These are phyloP conservation scores for Ceramica pisi DNA, from an alignment of 2,888 invertebrate genomes.

Conservation along the genomic window DNA sequence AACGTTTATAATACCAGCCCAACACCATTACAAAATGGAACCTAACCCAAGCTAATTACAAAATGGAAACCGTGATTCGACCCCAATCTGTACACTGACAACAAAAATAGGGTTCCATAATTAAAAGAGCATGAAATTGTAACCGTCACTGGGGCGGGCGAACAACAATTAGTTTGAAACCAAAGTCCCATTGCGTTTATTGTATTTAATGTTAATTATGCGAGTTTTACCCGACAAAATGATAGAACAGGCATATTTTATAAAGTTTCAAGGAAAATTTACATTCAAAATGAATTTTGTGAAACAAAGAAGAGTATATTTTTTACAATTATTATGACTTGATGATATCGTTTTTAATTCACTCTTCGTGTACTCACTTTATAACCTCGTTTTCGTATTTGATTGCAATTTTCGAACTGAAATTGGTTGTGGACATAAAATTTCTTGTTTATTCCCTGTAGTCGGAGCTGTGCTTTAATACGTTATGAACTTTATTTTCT, in stretches of 20 bases:
- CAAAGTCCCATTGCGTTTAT: conserved; percentile 71
- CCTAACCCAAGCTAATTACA: conserved; percentile 43
- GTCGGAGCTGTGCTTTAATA: background rate
- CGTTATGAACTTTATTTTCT: background rate
- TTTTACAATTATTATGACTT: conserved; percentile 25
- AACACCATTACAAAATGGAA: conserved; percentile 41
- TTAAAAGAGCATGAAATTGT: conserved; percentile 76
- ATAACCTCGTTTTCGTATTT: conserved; percentile 4
- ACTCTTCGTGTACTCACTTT: conserved; percentile 6
- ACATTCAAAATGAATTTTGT: conserved; percentile 34
- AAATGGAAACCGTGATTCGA: conserved; percentile 38
- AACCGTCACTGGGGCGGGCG: conserved; percentile 68
- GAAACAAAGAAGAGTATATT: conserved; percentile 4
- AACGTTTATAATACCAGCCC: background rate
- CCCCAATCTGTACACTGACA: conserved; percentile 45
- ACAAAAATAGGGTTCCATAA: conserved; percentile 70
- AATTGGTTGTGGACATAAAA: background rate
- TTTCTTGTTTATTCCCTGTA: background rate
- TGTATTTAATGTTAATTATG: conserved; percentile 70
- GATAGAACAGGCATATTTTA: conserved; percentile 42
- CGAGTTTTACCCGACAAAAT: conserved; percentile 42
- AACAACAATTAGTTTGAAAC: conserved; percentile 74
- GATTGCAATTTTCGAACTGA: conserved; percentile 2
- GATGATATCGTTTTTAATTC: conserved; percentile 16
- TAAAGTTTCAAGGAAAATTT: conserved; percentile 41